Evolutionary conservation across 2,113 vertebrate genomes (phyloP), one percentile per base, ranked within the genome.

Genomic region (Clarias macrocephalus): DNA sequence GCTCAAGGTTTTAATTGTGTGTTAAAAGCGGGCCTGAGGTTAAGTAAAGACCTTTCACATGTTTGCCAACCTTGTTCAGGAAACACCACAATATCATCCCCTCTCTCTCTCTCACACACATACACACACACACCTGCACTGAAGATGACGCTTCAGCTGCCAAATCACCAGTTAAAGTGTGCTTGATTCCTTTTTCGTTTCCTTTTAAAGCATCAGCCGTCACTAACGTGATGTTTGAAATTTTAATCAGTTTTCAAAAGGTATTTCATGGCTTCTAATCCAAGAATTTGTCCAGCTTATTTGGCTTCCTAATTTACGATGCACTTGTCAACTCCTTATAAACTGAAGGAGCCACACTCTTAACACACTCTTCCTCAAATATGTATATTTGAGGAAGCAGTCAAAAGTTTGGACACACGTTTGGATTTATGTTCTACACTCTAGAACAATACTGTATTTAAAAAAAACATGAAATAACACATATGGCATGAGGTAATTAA

Each of bases 31-130:
- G 3, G 16, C 37, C 9, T 12, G 25, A 73, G 77, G 33, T 73
- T 42, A 82, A 87, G 77, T 75, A n/a, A 83, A 68, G 52, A 52
- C n/a, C 42, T 48, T 85, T 79, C 60, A 63, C 72, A 33, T 86
- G 33, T 81, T 81, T 82, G 85, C 85, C 63, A 81, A 72, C 8
- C 77, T 72, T 86, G 65, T 70, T 25, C 12, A 52, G 33, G 54
- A 62, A 37, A 73, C 56, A 59, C 56, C 9, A 28, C n/a, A 63
- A 48, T 59, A 68, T 81, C 85, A 7, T 15, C 3, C 5, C 18
- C 52, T 28, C 75, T 23, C 30, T 37, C 52, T 16, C 21, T 25
- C 21, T 15, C 82, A 79, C 62, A 52, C 62, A 85, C 83, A 83
- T 70, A 86, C 88, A 70, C 72, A 83, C 57, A 65, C 88, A 72